Evolutionary conservation across 2,113 vertebrate species (phyloP).

Genomic region (Ibidorhyncha struthersii): DNA sequence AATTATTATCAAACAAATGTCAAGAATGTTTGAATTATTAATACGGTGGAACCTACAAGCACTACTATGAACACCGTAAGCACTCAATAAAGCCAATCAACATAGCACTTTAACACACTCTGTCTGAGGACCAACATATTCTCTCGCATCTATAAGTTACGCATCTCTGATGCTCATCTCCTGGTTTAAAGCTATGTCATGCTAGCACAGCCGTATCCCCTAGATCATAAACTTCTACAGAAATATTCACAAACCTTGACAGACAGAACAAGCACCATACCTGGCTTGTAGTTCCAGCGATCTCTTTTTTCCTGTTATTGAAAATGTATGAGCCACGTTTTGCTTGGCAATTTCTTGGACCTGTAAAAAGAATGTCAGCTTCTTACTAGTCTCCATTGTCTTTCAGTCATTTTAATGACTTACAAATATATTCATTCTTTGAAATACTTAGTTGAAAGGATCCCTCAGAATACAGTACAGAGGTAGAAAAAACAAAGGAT

Average conservation of each 20-base stretch:
- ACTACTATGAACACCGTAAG: background rate
- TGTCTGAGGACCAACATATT: background rate
- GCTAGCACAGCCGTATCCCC: background rate
- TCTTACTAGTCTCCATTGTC: background rate
- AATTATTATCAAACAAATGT: background rate
- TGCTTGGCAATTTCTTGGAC: slow-evolving; percentile 90
- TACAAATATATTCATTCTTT: background rate
- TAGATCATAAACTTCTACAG: background rate
- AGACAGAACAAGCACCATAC: slow-evolving; percentile 63
- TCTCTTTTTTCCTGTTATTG: slow-evolving; percentile 88
- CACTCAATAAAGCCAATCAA: background rate
- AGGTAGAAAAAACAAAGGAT: background rate
- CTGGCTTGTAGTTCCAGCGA: slow-evolving; percentile 93
- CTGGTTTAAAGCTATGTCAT: background rate
- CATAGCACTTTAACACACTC: background rate
- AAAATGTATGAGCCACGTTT: slow-evolving; percentile 85
- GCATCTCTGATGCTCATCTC: background rate
- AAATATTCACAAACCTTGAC: background rate
- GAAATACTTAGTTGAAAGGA: background rate
- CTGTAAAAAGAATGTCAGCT: slow-evolving; percentile 65
- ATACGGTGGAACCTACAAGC: background rate
- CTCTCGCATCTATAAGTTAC: background rate
- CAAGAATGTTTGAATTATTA: background rate
- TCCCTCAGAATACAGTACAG: background rate
- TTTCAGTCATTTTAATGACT: background rate